Evolutionary conservation across 2,797 vertebrate genomes (phyloP).

Genomic region (Coregonus ussuriensis): DNA sequence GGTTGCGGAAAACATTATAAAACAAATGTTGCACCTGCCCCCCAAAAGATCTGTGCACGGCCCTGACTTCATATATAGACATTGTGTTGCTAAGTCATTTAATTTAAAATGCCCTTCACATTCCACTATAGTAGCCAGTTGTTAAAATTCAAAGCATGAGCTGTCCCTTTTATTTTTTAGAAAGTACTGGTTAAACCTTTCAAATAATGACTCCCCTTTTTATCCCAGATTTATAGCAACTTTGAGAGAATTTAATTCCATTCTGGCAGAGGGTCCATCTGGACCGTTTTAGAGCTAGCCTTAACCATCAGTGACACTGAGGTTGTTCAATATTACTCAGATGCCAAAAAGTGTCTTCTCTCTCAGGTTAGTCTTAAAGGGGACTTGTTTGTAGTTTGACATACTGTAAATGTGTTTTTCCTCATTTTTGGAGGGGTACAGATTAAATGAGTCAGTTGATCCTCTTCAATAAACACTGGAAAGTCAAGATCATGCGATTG

Average conservation of each 20-base stretch:
- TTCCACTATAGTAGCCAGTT: background rate
- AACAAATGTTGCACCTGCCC: too few relatives aligned
- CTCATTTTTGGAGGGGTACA: background rate
- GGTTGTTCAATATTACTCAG: background rate
- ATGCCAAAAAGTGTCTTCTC: too few relatives aligned
- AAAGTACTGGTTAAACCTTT: conserved; percentile 19
- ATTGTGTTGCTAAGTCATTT: background rate
- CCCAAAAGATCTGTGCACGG: too few relatives aligned
- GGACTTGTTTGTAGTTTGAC: background rate
- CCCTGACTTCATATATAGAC: too few relatives aligned
- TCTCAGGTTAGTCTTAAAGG: background rate
- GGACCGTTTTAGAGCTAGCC: background rate
- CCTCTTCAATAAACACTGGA: background rate
- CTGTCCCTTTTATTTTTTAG: conserved; percentile 1
- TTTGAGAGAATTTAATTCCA: conserved; percentile 24
- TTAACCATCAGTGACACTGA: conserved; percentile 3
- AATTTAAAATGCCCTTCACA: background rate
- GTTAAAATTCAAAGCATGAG: conserved; percentile 3
- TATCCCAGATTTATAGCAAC: conserved; percentile 3
- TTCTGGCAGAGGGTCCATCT: conserved; percentile 20
- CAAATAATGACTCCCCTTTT: conserved; percentile 10
- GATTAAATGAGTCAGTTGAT: background rate
- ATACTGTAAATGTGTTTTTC: background rate
- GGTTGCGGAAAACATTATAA: too few relatives aligned
- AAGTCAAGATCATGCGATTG: background rate